phyloP scores from a whole-genome alignment of 2,888 invertebrate genomes.

The Chorisops tibialis region DNA sequence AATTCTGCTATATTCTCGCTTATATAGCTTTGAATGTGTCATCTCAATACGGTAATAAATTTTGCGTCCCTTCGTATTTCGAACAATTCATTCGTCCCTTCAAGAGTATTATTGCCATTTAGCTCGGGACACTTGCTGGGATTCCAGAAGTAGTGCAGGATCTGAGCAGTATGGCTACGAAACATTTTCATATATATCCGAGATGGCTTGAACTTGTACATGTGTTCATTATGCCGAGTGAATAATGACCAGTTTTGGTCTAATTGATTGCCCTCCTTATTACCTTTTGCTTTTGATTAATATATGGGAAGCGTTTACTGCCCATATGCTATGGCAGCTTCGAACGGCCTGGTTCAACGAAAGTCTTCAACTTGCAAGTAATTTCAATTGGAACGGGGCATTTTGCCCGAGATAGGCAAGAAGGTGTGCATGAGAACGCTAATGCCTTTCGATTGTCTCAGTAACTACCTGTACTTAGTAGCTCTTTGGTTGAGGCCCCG shows the following conservation, averaged over 20 bases:
- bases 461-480: conserved; percentile 20
- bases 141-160: too few species aligned
- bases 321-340: too few species aligned
- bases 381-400: background rate
- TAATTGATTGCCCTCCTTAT: conserved; percentile 25
- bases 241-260: conserved; percentile 23
- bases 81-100: conserved; percentile 3
- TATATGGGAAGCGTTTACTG: conserved; percentile 6
- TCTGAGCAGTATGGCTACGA: too few species aligned
- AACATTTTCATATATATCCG: background rate
- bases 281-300: conserved; percentile 23
- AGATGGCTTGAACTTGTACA: conserved; percentile 4
- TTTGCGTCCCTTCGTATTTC: conserved; percentile 15
- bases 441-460: conserved; percentile 19
- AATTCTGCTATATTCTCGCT: conserved; percentile 1
- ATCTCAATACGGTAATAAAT: conserved; percentile 27
- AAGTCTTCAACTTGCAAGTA: background rate
- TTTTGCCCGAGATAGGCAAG: background rate
- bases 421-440: conserved; percentile 10
- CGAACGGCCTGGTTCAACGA: background rate
- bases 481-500: background rate
- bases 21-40: conserved; percentile 27
- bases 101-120: background rate
- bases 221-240: conserved; percentile 23
- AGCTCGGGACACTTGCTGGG: background rate